These are phyloP conservation scores for Clostera curtula DNA, from an alignment of 2,888 invertebrate genomes.

Conservation along the genomic window DNA sequence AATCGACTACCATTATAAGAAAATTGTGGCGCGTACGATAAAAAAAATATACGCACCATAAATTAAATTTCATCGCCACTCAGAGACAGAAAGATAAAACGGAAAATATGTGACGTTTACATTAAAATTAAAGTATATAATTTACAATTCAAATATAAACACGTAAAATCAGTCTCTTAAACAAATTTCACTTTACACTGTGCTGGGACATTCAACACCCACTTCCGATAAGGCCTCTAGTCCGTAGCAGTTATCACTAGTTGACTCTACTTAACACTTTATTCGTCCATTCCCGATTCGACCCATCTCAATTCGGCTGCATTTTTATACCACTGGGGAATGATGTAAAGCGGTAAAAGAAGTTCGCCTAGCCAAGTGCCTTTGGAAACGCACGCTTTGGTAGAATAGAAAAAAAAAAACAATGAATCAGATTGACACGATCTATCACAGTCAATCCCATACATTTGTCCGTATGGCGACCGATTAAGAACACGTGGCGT, in stretches of 20 bases:
- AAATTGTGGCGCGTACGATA: too few species aligned
- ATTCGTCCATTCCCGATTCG: too few species aligned
- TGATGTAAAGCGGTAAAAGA: too few species aligned
- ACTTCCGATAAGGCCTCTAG: conserved; percentile 41
- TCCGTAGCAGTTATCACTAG: conserved; percentile 22
- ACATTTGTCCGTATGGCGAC: too few species aligned
- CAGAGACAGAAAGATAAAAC: conserved; percentile 20
- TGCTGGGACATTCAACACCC: conserved; percentile 14
- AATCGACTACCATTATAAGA: neutral
- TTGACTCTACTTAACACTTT: conserved; percentile 20
- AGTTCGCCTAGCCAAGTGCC: too few species aligned
- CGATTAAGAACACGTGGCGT: too few species aligned
- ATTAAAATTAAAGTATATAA: conserved; percentile 32
- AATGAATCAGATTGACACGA: too few species aligned
- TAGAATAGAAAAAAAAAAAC: too few species aligned
- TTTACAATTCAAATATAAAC: conserved; percentile 44
- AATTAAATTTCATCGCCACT: conserved; percentile 20
- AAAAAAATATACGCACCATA: conserved; percentile 14
- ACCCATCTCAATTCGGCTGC: too few species aligned
- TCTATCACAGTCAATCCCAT: too few species aligned
- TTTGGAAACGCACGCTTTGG: too few species aligned
- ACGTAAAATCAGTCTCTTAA: conserved; percentile 56
- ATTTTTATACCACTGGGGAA: too few species aligned
- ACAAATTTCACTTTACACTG: conserved; percentile 24
- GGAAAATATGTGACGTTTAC: conserved; percentile 35